phyloP scores from a whole-genome alignment of 2,888 invertebrate species.

The Morpho deidamia region DNA sequence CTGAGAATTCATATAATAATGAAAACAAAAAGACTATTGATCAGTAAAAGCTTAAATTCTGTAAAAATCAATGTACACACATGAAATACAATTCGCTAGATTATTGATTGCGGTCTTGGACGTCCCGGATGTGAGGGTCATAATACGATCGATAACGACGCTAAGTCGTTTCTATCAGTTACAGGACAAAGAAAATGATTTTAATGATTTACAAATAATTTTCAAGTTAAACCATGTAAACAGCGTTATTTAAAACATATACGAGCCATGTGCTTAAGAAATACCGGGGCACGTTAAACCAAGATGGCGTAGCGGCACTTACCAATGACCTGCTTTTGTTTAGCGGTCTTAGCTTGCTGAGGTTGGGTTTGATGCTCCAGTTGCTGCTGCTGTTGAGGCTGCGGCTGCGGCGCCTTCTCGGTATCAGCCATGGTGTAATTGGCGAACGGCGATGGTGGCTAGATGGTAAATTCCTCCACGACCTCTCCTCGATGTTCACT shows the following conservation, averaged over 20 bases:
- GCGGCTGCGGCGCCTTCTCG: conserved; percentile 89
- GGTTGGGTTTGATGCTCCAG: conserved; percentile 80
- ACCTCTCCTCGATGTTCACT: conserved; percentile 86
- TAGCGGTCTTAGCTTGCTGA: conserved; percentile 81
- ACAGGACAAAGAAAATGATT: no score
- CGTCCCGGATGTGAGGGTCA: conserved; percentile 40
- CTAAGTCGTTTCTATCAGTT: conserved; percentile 1
- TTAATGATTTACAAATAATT: not conserved
- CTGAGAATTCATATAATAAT: no score
- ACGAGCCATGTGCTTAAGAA: conserved; percentile 60
- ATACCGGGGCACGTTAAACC: conserved; percentile 59
- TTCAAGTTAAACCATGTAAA: conserved; percentile 3
- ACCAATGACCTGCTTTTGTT: conserved; percentile 94
- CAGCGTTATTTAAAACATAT: conserved; percentile 7
- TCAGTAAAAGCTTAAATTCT: not conserved
- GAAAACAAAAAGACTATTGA: not conserved
- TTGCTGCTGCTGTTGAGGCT: conserved; percentile 81
- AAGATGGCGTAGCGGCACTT: conserved; percentile 77
- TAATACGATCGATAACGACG: conserved; percentile 50
- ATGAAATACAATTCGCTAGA: conserved; percentile 23
- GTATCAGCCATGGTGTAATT: conserved; percentile 97
- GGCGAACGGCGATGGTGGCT: conserved; percentile 86
- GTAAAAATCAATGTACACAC: no score
- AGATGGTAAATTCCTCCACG: conserved; percentile 86
- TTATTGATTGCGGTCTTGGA: conserved; percentile 43